Conservation (phyloP, 2,888 invertebrate species). For the Drosophila crucigera region DNA sequence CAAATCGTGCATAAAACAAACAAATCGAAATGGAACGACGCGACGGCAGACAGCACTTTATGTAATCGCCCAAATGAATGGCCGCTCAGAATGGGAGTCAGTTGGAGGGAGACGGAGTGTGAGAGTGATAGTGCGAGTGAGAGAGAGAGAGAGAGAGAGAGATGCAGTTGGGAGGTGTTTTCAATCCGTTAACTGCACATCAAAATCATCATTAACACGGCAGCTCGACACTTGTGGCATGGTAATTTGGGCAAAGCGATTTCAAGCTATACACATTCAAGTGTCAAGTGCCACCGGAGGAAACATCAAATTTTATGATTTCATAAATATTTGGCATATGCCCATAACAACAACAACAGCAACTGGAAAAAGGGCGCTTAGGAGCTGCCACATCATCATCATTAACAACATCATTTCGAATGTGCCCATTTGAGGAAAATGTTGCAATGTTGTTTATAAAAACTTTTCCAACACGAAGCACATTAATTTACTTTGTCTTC, state of each 20-base stretch:
- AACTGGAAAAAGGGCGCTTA: background rate
- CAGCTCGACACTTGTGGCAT: conserved; percentile 42
- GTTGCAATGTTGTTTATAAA: conserved; percentile 71
- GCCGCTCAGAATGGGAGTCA: conserved; percentile 13
- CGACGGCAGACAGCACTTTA: conserved; percentile 45
- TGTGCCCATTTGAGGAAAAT: conserved; percentile 29
- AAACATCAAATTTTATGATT: conserved; percentile 85
- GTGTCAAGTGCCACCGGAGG: conserved; percentile 80
- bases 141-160: background rate
- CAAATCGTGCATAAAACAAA: conserved; percentile 77
- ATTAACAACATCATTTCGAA: conserved; percentile 24
- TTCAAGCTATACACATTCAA: conserved; percentile 43
- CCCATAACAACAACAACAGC: background rate
- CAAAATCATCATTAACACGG: conserved; percentile 79
- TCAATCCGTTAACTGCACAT: conserved; percentile 81
- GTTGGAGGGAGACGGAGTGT: background rate
- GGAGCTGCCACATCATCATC: conserved; percentile 10
- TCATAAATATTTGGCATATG: conserved; percentile 82
- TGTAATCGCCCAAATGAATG: conserved; percentile 55
- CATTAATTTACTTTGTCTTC: conserved; percentile 76
- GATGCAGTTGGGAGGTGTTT: conserved; percentile 31
- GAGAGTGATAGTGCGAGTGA: conserved; percentile 6
- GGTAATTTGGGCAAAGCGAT: conserved; percentile 19
- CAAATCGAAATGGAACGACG: conserved; percentile 40
- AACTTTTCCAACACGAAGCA: conserved; percentile 60